Percentiles rank a stretch among this genome's conserved stretches.
These are phyloP conservation scores for Falco novaeseelandiae DNA, from an alignment of 2,797 vertebrate species.

Conservation along the genomic window DNA sequence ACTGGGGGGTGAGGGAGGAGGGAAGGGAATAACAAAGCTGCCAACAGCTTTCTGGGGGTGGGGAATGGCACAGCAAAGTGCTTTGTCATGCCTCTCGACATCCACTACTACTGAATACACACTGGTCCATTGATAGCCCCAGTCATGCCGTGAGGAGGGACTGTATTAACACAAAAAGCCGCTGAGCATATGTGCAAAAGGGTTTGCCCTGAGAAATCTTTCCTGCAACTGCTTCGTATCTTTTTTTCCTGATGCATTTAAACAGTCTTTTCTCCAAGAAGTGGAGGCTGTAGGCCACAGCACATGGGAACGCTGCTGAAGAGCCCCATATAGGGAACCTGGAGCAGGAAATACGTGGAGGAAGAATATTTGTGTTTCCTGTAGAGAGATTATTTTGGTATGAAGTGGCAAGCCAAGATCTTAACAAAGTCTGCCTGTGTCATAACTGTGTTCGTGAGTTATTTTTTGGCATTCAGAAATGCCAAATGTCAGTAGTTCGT, in stretches of 20 bases:
- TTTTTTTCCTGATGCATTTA: neutral
- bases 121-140: conserved; percentile 49
- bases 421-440: neutral
- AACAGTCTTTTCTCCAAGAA: neutral
- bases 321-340: fast-evolving
- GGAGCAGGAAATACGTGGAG: neutral
- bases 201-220: neutral
- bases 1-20: conserved; percentile 32
- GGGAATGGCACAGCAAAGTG: conserved; percentile 13
- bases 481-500: neutral
- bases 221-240: neutral
- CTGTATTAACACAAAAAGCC: neutral
- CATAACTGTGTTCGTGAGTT: fast-evolving
- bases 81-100: conserved; percentile 48
- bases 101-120: conserved; percentile 41
- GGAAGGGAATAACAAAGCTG: conserved; percentile 45
- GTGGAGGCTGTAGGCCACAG: neutral
- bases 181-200: neutral
- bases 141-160: neutral
- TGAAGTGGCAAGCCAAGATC: neutral
- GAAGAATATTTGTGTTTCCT: neutral
- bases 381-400: neutral
- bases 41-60: conserved; percentile 56
- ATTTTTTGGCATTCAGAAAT: neutral
- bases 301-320: neutral